Percentiles rank a stretch among this genome's conserved stretches.
These are phyloP conservation scores for Pogoniulus pusillus DNA, from an alignment of 2,797 vertebrate genomes.

Conservation along the genomic window DNA sequence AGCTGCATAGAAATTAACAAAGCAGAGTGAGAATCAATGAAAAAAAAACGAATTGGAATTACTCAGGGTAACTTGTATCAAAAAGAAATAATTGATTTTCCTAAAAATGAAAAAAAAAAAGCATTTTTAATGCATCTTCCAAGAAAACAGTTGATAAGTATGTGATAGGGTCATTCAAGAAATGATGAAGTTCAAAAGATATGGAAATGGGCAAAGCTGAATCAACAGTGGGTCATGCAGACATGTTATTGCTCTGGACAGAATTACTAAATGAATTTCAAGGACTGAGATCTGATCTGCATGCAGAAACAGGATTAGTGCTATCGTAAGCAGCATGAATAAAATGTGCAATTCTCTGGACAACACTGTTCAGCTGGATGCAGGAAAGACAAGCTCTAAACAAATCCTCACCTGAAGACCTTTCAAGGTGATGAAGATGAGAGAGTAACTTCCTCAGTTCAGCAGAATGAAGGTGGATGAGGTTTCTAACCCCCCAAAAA, in stretches of 20 bases:
- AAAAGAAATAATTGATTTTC: not conserved
- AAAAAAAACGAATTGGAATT: not conserved
- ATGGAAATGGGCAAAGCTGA: not conserved
- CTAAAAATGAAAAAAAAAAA: not conserved
- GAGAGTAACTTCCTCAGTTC: not conserved
- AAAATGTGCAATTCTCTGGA: not conserved
- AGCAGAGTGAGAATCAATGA: not conserved
- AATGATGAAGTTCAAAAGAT: not conserved
- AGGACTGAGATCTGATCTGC: not conserved
- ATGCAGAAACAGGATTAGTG: not conserved
- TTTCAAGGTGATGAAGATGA: not conserved
- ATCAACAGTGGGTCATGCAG: not conserved
- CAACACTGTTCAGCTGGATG: not conserved
- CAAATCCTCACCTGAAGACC: not conserved
- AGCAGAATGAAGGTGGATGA: not conserved
- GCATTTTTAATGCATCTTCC: not conserved
- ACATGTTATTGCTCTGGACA: not conserved
- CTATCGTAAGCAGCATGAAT: not conserved
- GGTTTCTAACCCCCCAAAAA: not conserved
- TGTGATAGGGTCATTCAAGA: not conserved
- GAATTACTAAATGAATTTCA: not conserved
- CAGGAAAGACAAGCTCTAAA: not conserved
- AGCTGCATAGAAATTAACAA: not conserved
- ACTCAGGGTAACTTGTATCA: not conserved
- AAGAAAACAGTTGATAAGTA: not conserved